A percentile compares a stretch with the other conserved stretches of the same genome.
phyloP scores from a whole-genome alignment of 1,140 invertebrate species.

The Brachionus angularis region DNA sequence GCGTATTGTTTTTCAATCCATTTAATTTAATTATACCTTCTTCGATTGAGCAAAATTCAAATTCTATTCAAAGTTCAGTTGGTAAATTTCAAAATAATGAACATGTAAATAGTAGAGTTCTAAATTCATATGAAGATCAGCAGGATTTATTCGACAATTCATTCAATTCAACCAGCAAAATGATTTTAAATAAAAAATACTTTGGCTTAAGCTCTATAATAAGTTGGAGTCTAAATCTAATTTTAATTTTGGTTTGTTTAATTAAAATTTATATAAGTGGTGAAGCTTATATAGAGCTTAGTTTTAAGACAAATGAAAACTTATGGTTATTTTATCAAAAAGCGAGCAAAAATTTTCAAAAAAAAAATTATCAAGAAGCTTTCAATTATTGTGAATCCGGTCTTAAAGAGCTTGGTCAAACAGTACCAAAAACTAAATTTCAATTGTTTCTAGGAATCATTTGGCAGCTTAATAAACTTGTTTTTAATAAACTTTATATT shows the following conservation, averaged over 20 bases:
- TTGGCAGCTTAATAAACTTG: conserved; percentile 13
- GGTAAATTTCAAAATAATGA: background rate
- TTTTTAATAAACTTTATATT: conserved; percentile 7
- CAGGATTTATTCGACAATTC: no score
- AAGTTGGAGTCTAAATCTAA: conserved; percentile 10
- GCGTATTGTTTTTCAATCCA: conserved; percentile 32
- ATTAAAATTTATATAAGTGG: conserved; percentile 13
- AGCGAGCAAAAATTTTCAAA: conserved; percentile 24
- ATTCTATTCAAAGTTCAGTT: no score
- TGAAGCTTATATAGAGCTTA: background rate
- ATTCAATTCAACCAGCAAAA: background rate
- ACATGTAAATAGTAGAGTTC: background rate
- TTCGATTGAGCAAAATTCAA: background rate
- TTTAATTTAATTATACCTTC: conserved; percentile 10
- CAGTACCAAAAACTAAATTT: conserved; percentile 13
- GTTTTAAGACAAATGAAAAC: background rate
- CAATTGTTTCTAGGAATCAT: background rate
- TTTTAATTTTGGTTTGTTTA: background rate
- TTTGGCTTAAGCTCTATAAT: background rate
- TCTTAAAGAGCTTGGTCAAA: conserved; percentile 30
- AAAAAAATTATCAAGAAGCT: conserved; percentile 19
- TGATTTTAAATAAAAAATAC: background rate
- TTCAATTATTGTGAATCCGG: background rate
- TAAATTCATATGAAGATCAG: conserved; percentile 8
- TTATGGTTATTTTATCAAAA: background rate